Conservation (phyloP, 2,113 vertebrate species). For the Microcebus murinus region DNA sequence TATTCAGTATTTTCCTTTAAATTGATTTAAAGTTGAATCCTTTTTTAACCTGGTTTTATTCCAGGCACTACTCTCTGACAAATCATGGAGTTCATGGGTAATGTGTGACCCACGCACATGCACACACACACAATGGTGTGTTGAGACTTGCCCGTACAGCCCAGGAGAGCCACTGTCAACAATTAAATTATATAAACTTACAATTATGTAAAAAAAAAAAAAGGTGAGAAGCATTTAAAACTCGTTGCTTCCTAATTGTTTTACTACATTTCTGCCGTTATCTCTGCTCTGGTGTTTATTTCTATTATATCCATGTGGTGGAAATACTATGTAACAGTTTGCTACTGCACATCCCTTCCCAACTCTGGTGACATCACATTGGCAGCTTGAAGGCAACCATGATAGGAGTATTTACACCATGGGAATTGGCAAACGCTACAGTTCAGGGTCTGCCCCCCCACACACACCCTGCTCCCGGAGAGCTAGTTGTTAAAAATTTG, state of each 20-base stretch:
- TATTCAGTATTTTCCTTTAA: neutral
- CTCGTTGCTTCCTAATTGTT: neutral
- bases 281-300: no score
- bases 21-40: neutral
- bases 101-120: accelerated
- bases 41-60: neutral
- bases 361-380: accelerated
- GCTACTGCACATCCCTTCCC: accelerated
- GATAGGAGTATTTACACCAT: neutral
- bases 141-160: accelerated
- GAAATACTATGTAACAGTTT: accelerated
- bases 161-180: accelerated
- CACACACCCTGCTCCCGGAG: neutral
- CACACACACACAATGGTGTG: accelerated
- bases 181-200: no score
- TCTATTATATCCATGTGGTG: accelerated
- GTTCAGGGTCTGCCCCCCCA: neutral
- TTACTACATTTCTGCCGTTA: neutral
- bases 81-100: accelerated
- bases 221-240: neutral
- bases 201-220: neutral
- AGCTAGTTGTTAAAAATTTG: neutral
- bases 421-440: neutral
- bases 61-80: neutral
- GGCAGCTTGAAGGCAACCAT: accelerated